A percentile compares a stretch with the other conserved stretches of the same genome.
These are phyloP conservation scores for Ophiodon elongatus DNA, from an alignment of 2,113 vertebrate species.

Conservation along the genomic window DNA sequence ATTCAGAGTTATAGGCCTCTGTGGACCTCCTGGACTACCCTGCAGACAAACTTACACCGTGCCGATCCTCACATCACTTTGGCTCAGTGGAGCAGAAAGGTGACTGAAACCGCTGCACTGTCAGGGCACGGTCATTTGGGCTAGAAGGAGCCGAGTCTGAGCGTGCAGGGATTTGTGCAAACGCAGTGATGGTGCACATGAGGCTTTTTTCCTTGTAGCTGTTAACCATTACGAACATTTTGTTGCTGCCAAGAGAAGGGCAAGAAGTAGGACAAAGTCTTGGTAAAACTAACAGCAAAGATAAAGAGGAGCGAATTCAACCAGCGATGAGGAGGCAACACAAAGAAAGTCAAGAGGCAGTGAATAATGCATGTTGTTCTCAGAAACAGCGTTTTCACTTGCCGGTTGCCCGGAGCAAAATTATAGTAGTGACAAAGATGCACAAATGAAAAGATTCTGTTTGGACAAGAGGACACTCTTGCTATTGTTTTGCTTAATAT, in stretches of 20 bases:
- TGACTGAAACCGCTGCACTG: slow-evolving; percentile 47
- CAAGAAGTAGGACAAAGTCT: slow-evolving; percentile 43
- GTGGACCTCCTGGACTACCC: slow-evolving; percentile 20
- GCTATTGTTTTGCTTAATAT: slow-evolving; percentile 9
- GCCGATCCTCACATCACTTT: slow-evolving; percentile 39
- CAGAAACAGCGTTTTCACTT: slow-evolving; percentile 42
- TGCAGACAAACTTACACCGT: slow-evolving; percentile 37
- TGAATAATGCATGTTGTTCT: slow-evolving; percentile 58
- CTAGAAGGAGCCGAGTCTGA: slow-evolving; percentile 33
- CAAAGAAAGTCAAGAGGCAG: slow-evolving; percentile 27
- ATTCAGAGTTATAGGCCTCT: slow-evolving; percentile 28
- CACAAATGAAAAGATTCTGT: slow-evolving; percentile 7
- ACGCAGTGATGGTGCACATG: slow-evolving; percentile 21
- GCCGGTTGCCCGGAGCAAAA: slow-evolving; percentile 23
- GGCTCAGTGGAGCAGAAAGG: slow-evolving; percentile 71
- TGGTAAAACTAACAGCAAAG: slow-evolving; percentile 36
- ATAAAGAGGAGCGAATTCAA: slow-evolving; percentile 24
- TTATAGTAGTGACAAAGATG: slow-evolving; percentile 8
- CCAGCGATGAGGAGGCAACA: slow-evolving; percentile 16
- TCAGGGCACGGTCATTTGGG: slow-evolving; percentile 21
- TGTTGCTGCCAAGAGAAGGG: slow-evolving; percentile 12
- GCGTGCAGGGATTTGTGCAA: slow-evolving; percentile 55
- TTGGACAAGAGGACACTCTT: slow-evolving; percentile 32
- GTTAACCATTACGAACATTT: slow-evolving; percentile 9
- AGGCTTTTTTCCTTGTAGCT: slow-evolving; percentile 18